Evolutionary conservation across 2,113 vertebrate species (phyloP).

Genomic region (Prinia subflava): DNA sequence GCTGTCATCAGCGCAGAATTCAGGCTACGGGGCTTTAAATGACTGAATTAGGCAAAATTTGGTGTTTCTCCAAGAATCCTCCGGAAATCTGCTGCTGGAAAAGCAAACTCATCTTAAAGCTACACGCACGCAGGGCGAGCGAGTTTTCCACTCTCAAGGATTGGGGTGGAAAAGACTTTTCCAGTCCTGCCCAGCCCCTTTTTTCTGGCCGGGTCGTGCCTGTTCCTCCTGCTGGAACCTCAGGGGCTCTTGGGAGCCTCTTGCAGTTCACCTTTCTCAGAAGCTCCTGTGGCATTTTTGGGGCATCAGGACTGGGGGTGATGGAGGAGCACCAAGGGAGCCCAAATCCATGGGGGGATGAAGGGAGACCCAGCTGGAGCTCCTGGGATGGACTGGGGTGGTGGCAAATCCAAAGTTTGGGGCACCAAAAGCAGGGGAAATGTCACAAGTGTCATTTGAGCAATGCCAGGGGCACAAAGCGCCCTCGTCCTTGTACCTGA

Average conservation of each 20-base stretch:
- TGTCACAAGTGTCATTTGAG: fast-evolving
- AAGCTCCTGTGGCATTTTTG: fast-evolving
- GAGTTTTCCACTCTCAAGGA: not conserved
- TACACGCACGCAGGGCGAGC: not conserved
- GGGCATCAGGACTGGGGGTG: not conserved
- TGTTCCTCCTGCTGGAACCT: not conserved
- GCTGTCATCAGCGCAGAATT: fast-evolving
- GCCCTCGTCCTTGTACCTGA: not conserved
- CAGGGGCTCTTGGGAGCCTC: not conserved
- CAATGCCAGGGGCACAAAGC: not conserved
- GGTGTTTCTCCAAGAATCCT: constrained; percentile 60
- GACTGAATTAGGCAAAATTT: constrained; percentile 50
- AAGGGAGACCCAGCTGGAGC: not conserved
- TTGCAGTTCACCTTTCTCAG: fast-evolving
- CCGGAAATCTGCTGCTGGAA: constrained; percentile 65
- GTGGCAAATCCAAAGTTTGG: not conserved
- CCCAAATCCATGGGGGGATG: fast-evolving
- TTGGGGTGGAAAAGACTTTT: not conserved
- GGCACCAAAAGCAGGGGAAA: not conserved
- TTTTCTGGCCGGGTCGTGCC: not conserved
- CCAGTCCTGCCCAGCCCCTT: not conserved
- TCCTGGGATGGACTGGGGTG: not conserved
- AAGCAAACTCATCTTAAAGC: constrained; percentile 65
- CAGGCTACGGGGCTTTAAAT: not conserved
- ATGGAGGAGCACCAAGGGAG: fast-evolving